A percentile compares a stretch with the other conserved stretches of the same genome.
Conservation (phyloP, 1,140 invertebrate genomes). For the Drosophila grimshawi region DNA sequence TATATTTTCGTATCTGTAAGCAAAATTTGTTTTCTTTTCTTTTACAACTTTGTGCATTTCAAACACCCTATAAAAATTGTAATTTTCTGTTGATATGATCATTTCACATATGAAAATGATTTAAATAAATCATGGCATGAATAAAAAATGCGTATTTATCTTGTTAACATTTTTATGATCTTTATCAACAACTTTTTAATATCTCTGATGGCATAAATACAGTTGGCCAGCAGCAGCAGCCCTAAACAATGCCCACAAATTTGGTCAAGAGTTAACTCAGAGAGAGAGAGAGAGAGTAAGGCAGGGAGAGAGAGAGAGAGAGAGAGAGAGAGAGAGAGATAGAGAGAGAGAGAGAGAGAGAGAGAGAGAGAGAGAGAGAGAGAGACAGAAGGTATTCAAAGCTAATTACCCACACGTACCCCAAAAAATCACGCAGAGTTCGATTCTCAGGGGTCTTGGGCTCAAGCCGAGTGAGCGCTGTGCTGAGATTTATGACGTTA, state of each 20-base stretch:
- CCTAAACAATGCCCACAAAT: slow-evolving; percentile 38
- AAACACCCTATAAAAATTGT: too few species aligned
- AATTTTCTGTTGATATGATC: too few species aligned
- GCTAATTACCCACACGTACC: slow-evolving; percentile 74
- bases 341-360: too few species aligned
- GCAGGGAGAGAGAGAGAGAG: too few species aligned
- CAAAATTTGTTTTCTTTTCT: too few species aligned
- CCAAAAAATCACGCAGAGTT: slow-evolving; percentile 38
- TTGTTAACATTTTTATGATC: neutral
- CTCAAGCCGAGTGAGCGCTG: slow-evolving; percentile 22
- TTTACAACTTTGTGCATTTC: too few species aligned
- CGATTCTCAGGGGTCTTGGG: neutral
- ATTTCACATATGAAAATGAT: too few species aligned
- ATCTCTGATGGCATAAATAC: neutral
- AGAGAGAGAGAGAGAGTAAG: too few species aligned
- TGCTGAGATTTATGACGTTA: slow-evolving; percentile 65
- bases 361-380: too few species aligned
- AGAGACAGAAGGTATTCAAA: slow-evolving; percentile 18
- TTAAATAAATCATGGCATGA: neutral
- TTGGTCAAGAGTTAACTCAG: slow-evolving; percentile 20
- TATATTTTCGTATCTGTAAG: too few species aligned
- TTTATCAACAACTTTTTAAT: neutral
- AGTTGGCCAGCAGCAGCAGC: neutral
- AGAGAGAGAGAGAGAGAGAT: too few species aligned
- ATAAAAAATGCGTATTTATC: neutral